phyloP scores from a whole-genome alignment of 1,140 invertebrate species.

The Anthonomus grandis region DNA sequence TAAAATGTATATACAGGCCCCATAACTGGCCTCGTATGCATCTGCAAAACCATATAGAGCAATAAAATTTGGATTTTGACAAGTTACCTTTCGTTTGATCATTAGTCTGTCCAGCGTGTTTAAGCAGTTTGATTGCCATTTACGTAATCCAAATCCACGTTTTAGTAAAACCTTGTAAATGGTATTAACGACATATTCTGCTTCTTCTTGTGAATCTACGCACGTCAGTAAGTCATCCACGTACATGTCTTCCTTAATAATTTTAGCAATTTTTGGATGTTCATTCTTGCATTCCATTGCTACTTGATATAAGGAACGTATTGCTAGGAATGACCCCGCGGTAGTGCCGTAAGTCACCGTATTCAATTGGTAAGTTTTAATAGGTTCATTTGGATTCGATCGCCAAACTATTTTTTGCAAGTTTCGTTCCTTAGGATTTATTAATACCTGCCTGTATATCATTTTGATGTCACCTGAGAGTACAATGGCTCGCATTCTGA shows the following conservation, averaged over 20 bases:
- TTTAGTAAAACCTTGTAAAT: constrained; percentile 18
- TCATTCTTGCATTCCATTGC: constrained; percentile 30
- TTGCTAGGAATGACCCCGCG: constrained; percentile 44
- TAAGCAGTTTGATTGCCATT: constrained; percentile 36
- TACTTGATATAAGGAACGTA: constrained; percentile 38
- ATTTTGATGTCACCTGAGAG: constrained; percentile 46
- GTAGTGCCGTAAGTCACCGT: constrained; percentile 49
- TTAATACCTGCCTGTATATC: constrained; percentile 49
- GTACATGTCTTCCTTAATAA: constrained; percentile 48
- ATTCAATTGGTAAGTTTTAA: constrained; percentile 41
- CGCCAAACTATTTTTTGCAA: constrained; percentile 51
- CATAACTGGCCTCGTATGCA: constrained; percentile 33
- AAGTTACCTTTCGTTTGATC: no score
- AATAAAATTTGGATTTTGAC: no score
- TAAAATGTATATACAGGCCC: constrained; percentile 33
- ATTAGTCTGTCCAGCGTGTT: no score
- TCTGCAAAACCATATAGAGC: constrained; percentile 31
- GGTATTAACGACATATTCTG: constrained; percentile 14
- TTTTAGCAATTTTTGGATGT: constrained; percentile 29
- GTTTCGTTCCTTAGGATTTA: constrained; percentile 40
- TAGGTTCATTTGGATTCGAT: constrained; percentile 15
- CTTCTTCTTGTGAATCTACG: constrained; percentile 26
- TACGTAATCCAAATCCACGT: constrained; percentile 33
- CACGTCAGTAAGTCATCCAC: constrained; percentile 51
- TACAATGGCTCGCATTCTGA: constrained; percentile 42